Evolutionary conservation across 2,113 vertebrate species (phyloP), one percentile per base, ranked within the genome.

Genomic region (Accipiter virgatus): DNA sequence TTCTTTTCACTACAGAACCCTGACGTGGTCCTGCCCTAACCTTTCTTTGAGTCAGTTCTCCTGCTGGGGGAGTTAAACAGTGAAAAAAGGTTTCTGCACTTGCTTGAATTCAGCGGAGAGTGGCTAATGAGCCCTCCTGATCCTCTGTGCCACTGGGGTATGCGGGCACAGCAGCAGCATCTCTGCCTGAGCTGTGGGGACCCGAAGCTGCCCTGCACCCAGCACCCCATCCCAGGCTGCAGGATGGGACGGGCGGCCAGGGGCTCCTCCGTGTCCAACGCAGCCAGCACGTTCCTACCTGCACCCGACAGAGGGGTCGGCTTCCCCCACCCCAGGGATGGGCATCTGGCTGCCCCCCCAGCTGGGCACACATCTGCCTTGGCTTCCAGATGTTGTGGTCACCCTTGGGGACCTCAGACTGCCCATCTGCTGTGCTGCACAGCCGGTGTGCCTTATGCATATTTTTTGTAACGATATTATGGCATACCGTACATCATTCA

Each of bases 161-260:
- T 0, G 0, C 0, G 1, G 63, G 45, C 38, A 5, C 0, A 0
- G 42, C 55, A 45, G 61, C 17, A 6, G 3, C 31, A 34, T 36
- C 63, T 52, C 53, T 66, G 72, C 86, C 43, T 27, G 31, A 36
- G 31, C 14, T 0, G 0, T 1, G 61, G 34, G 56, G 32, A 14
- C 42, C 18, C 0, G 0, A 4, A 38, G 53, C 48, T 32, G 25
- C 67, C 32, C 72, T 4, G 50, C 4, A 20, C 2, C 25, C 17
- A 7, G 4, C 1, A 0, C 34, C 55, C 17, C 40, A 17, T n/a
- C 31, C 58, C 2, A 0, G 38, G 9, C 10, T 21, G n/a, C 1
- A 0, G 8, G 36, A 6, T 66, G 66, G 70, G 9, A 45, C 1
- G 7, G 29, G 31, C 0, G 0, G 6, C 18, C 38, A 31, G 32